phyloP scores from a whole-genome alignment of 2,888 invertebrate genomes.

The Agriotes lineatus region DNA sequence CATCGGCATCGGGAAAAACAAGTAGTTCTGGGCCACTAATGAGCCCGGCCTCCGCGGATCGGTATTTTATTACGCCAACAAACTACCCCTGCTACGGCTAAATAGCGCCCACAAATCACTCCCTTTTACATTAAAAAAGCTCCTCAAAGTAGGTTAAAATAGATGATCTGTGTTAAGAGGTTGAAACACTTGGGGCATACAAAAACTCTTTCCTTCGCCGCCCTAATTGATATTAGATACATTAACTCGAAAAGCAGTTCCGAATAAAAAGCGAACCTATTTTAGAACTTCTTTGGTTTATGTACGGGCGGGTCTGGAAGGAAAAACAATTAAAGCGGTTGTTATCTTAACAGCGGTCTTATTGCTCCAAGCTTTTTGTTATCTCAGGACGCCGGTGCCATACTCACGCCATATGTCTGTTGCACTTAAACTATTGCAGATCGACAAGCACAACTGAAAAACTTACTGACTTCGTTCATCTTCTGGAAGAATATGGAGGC shows the following conservation, averaged over 20 bases:
- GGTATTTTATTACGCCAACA: slow-evolving; percentile 31
- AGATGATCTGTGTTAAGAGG: slow-evolving; percentile 29
- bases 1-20: slow-evolving; percentile 13
- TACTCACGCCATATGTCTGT: too few species aligned
- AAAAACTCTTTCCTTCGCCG: slow-evolving; percentile 15
- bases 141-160: slow-evolving; percentile 30
- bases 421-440: too few species aligned
- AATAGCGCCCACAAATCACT: slow-evolving; percentile 35
- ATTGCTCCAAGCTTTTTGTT: too few species aligned
- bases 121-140: slow-evolving; percentile 25
- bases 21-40: slow-evolving; percentile 28
- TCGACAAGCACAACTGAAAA: too few species aligned
- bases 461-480: too few species aligned
- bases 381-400: too few species aligned
- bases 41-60: slow-evolving; percentile 18
- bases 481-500: too few species aligned
- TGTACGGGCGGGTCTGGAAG: too few species aligned
- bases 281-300: too few species aligned
- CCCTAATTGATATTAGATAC: slow-evolving; percentile 15
- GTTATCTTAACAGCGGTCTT: too few species aligned
- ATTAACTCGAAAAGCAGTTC: not conserved
- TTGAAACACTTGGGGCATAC: slow-evolving; percentile 21
- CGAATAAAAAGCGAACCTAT: too few species aligned
- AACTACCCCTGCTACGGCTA: slow-evolving; percentile 28
- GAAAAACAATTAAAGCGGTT: too few species aligned